Evolutionary conservation across 2,797 vertebrate genomes (phyloP), one percentile per base, ranked within the genome.

Genomic region (Amniataba percoides): DNA sequence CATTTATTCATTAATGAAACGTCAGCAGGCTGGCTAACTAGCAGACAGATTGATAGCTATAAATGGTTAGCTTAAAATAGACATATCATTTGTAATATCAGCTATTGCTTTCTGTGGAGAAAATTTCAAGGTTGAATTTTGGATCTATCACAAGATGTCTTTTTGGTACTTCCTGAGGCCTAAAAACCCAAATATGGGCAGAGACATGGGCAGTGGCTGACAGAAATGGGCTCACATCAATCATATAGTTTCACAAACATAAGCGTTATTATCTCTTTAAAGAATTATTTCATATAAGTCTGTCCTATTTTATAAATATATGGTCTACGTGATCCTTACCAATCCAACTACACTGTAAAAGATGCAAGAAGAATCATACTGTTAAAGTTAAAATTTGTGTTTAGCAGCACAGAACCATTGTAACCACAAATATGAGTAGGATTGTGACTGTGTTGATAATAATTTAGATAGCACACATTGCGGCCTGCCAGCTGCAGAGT

Each of bases 1-100:
- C 49, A 25, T 42, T 64, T 55, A 8, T 62, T 74, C 43, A 52
- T 71, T 77, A 19, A 72, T 51, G 39, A 72, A 76, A 72, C 45
- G 83, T 89, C 81, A 86, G 87, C 88, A 74, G 82, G 82, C 78
- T 87, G 80, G 80, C 83, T 76, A 69, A 75, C 53, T n/a, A 66
- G 53, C 62, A 65, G 19, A 70, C 21, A 45, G 25, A 65, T 16
- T 31, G 12, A 39, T 71, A 21, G 16, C 27, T 63, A 21, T 46
- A 23, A 48, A 56, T 19, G 21, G 13, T 58, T 23, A 59, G n/a
- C 68, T 61, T 63, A 40, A 70, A 59, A 18, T 10, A 42, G 15
- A 14, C 11, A n/a, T 14, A n/a, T 2, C 4, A 58, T 57, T 27
- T 76, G 39, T 71, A 11, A 56, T 51, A 39, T 19, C 19, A 27